Conservation (phyloP, 1,140 invertebrate species). For the Lepeophtheirus salmonis region DNA sequence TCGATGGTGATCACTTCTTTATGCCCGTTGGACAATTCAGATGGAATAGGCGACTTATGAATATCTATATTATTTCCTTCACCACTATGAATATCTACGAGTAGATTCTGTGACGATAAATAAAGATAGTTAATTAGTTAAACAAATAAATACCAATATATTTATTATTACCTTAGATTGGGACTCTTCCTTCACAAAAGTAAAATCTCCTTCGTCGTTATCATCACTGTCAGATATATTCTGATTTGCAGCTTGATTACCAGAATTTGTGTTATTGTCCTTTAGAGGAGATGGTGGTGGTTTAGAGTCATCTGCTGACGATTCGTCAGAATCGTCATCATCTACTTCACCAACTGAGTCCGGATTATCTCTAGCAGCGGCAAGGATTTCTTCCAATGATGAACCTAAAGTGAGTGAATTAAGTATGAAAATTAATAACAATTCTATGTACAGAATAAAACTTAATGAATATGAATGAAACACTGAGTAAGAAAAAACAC, state of each 20-base stretch:
- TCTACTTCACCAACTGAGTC: background rate
- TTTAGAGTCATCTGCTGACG: background rate
- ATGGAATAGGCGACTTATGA: no score
- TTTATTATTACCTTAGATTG: background rate
- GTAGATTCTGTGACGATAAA: no score
- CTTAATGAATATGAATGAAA: no score
- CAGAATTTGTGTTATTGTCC: background rate
- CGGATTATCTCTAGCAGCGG: background rate
- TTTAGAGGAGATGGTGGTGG: background rate
- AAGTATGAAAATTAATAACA: no score
- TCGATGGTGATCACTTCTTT: background rate
- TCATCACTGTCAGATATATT: background rate
- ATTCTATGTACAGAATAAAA: no score
- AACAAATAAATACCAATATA: background rate
- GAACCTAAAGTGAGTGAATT: background rate
- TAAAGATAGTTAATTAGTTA: no score
- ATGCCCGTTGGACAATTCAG: no score
- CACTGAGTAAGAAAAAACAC: background rate
- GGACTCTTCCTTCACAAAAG: conserved; percentile 3
- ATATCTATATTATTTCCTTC: no score
- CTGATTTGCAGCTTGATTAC: background rate
- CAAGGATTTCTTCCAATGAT: background rate
- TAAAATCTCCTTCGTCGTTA: background rate
- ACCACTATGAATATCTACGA: no score
- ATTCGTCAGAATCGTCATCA: conserved; percentile 1